Conservation (phyloP, 2,888 invertebrate species). For the Xylocampa areola region DNA sequence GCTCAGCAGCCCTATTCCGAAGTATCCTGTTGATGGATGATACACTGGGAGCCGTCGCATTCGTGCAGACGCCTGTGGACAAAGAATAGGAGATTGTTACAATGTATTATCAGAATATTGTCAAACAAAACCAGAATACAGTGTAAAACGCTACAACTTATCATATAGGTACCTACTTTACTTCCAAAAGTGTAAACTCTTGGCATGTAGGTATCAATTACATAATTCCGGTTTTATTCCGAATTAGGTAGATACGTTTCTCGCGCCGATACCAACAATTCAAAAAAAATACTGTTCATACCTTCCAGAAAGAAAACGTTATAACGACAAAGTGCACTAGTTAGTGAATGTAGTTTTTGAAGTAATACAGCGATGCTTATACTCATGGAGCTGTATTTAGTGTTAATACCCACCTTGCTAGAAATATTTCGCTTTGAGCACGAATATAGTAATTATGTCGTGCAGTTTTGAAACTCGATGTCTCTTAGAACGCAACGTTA, state of each 20-base stretch:
- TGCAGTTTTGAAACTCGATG: conserved; percentile 57
- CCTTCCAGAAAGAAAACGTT: conserved; percentile 20
- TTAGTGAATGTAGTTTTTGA: conserved; percentile 56
- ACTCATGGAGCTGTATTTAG: conserved; percentile 48
- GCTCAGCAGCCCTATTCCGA: conserved; percentile 98
- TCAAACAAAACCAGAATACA: background rate
- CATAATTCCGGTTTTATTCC: too few relatives aligned
- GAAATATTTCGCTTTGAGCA: conserved; percentile 52
- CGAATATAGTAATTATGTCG: conserved; percentile 60
- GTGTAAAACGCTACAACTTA: too few relatives aligned
- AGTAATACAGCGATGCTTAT: conserved; percentile 41
- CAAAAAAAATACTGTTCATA: too few relatives aligned
- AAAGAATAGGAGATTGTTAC: conserved; percentile 24
- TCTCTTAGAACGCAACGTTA: conserved; percentile 56
- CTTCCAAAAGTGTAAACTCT: too few relatives aligned
- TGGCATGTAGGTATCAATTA: too few relatives aligned
- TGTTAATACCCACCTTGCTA: conserved; percentile 50
- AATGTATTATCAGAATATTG: background rate
- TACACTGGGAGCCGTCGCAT: conserved; percentile 98
- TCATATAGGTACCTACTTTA: too few relatives aligned
- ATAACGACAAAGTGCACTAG: conserved; percentile 17
- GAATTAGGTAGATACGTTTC: too few relatives aligned
- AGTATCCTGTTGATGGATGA: conserved; percentile 99
- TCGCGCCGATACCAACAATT: too few relatives aligned
- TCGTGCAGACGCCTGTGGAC: conserved; percentile 96